These are phyloP conservation scores for Scatophagus argus DNA, from an alignment of 2,113 vertebrate species.

Conservation along the genomic window DNA sequence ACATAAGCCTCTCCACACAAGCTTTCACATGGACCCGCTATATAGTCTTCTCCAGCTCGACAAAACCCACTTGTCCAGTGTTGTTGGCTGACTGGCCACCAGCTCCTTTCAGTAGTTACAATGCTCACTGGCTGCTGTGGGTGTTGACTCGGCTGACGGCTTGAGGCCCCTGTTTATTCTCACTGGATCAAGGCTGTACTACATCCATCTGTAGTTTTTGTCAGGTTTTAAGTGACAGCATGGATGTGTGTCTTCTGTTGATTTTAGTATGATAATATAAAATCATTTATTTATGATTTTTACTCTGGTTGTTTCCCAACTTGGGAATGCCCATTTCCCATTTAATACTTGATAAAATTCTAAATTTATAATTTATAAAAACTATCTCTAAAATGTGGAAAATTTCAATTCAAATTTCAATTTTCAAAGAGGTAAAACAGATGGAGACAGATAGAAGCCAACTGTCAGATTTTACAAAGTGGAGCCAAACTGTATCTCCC, in stretches of 20 bases:
- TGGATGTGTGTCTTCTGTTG: not conserved
- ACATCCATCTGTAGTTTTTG: not conserved
- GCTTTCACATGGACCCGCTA: slow-evolving; percentile 69
- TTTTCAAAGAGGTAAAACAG: not conserved
- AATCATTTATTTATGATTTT: too few species aligned
- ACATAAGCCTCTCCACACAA: slow-evolving; percentile 63
- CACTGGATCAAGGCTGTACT: slow-evolving; percentile 17
- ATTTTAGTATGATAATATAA: too few species aligned
- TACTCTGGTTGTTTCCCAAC: too few species aligned
- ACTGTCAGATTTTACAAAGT: too few species aligned
- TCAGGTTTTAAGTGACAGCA: not conserved
- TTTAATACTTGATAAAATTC: too few species aligned
- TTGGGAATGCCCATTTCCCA: too few species aligned
- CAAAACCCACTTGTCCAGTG: slow-evolving; percentile 68
- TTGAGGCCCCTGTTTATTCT: slow-evolving; percentile 35
- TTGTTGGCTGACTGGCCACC: slow-evolving; percentile 50
- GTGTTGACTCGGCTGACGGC: slow-evolving; percentile 71
- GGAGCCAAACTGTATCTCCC: too few species aligned
- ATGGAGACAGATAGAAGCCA: too few species aligned
- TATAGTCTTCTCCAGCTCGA: slow-evolving; percentile 59
- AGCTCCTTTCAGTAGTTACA: slow-evolving; percentile 59
- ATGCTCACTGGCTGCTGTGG: slow-evolving; percentile 31
- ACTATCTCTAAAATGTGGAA: too few species aligned
- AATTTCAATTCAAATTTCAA: too few species aligned
- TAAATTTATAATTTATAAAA: too few species aligned